Evolutionary conservation across 2,888 invertebrate genomes (phyloP), one percentile per base, ranked within the genome.

Genomic region (Cheilosia soror): DNA sequence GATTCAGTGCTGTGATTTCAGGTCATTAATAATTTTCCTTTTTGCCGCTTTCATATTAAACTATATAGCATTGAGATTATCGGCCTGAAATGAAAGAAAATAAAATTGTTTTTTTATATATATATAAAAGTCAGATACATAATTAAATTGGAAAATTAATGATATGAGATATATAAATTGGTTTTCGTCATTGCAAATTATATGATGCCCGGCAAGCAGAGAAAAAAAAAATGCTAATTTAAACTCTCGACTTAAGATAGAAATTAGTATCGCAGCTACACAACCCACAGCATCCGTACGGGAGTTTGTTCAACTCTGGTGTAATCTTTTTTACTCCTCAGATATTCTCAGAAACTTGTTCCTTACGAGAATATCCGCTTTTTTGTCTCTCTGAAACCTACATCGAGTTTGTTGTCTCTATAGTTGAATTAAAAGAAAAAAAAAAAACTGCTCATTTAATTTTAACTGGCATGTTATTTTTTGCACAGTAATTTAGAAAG

Each of bases 371-470:
- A 37, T 47, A 47, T n/a, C 15, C 15, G 13, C 25, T 51, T 25
- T 51, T 51, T 51, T 5, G 9, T 51, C 9, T 37, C 11, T 37
- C 9, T 2, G 4, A 47, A 47, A 5, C 51, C 40, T 53, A n/a
- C 62, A 27, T 42, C 2, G 53, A 47, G 33, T 53, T 63, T 47
- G 31, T 53, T 53, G 57, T 75, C 2, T 62, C 42, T 15, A 42
- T 44, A 60, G 58, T 44, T 73, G 58, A 37, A 37, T 11, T 27
- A 72, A 65, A 72, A 65, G 58, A 57, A 65, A 79, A 65, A 79
- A 79, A 68, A 42, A 47, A 47, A 47, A 20, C 15, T 33, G 37
- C 44, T 44, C 33, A 47, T 69, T 57, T 47, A 57, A 47, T 57
- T 69, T 69, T 47, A 69, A 44, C 47, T 44, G 13, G 33, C 37